phyloP scores from a whole-genome alignment of 2,888 invertebrate genomes.

The Lepidonotus clava region DNA sequence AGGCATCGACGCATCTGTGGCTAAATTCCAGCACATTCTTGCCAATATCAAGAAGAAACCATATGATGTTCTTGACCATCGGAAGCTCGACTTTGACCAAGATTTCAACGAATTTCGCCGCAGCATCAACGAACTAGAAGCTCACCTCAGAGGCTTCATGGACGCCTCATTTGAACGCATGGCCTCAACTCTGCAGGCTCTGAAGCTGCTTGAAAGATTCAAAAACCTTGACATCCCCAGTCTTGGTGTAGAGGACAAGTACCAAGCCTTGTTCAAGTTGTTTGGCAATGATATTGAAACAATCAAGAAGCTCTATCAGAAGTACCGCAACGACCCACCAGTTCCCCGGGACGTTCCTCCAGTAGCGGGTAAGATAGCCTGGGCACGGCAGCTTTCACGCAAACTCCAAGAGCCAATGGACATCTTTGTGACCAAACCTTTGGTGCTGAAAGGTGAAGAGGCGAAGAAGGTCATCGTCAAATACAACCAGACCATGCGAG shows the following conservation, averaged over 20 bases:
- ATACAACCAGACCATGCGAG: slow-evolving; percentile 89
- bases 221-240: slow-evolving; percentile 87
- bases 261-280: slow-evolving; percentile 68
- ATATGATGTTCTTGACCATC: slow-evolving; percentile 90
- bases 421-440: slow-evolving; percentile 79
- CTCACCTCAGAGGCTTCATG: slow-evolving; percentile 74
- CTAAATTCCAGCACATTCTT: slow-evolving; percentile 86
- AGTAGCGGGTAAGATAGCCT: slow-evolving; percentile 89
- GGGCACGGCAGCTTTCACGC: slow-evolving; percentile 89
- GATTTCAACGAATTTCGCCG: slow-evolving; percentile 89
- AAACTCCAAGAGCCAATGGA: slow-evolving; percentile 89
- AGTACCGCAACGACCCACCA: slow-evolving; percentile 87
- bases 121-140: slow-evolving; percentile 86
- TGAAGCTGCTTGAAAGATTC: slow-evolving; percentile 83
- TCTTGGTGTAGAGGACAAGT: slow-evolving; percentile 87
- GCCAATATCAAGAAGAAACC: slow-evolving; percentile 86
- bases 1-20: slow-evolving; percentile 88
- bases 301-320: slow-evolving; percentile 85
- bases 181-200: slow-evolving; percentile 79
- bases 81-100: slow-evolving; percentile 87
- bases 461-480: slow-evolving; percentile 79
- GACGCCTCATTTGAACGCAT: slow-evolving; percentile 71
- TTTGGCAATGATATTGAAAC: slow-evolving; percentile 75
- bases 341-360: slow-evolving; percentile 89
- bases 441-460: slow-evolving; percentile 71